A percentile compares a stretch with the other conserved stretches of the same genome.
Conservation (phyloP, 2,113 vertebrate species). For the Chloroceryle aenea region DNA sequence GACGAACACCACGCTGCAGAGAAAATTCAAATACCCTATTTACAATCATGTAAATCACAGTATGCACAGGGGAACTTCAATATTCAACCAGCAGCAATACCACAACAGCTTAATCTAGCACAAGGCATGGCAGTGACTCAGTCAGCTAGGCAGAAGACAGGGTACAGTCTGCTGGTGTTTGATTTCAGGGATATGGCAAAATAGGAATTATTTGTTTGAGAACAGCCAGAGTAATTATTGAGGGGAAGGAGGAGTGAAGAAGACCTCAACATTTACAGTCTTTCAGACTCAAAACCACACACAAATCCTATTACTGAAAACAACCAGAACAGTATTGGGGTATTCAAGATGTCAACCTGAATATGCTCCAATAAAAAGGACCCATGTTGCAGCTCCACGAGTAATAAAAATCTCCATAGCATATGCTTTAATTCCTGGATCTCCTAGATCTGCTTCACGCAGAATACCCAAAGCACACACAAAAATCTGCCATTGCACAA, state of each 20-base stretch:
- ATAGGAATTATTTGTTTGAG: background rate
- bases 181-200: background rate
- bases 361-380: constrained; percentile 13
- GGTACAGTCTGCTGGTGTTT: background rate
- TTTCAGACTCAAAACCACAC: background rate
- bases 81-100: background rate
- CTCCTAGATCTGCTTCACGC: background rate
- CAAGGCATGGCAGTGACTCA: background rate
- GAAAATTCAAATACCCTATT: constrained; percentile 24
- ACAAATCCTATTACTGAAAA: background rate
- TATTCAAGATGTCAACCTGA: constrained; percentile 46
- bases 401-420: background rate
- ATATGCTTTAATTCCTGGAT: constrained; percentile 11
- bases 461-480: background rate
- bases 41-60: constrained; percentile 14
- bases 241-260: background rate
- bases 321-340: background rate
- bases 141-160: background rate
- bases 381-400: background rate
- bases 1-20: background rate
- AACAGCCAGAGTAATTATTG: background rate
- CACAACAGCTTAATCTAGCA: background rate
- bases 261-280: background rate
- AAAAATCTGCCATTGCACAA: background rate
- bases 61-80: background rate